These are phyloP conservation scores for Volucella inanis DNA, from an alignment of 2,888 invertebrate species.

Conservation along the genomic window DNA sequence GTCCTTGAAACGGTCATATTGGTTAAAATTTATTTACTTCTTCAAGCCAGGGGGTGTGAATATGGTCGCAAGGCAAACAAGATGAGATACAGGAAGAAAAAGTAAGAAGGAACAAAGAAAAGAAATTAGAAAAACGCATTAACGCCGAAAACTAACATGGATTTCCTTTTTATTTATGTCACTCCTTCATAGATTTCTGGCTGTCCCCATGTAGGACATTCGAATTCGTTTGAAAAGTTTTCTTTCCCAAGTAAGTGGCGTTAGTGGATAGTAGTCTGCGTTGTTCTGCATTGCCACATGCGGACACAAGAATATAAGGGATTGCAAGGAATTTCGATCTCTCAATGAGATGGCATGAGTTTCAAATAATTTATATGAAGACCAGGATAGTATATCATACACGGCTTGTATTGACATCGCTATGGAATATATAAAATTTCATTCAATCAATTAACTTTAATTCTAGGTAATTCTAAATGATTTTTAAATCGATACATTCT, in stretches of 20 bases:
- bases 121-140: slow-evolving; percentile 69
- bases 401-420: no score
- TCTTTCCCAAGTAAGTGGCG: slow-evolving; percentile 3
- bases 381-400: no score
- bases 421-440: no score
- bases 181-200: slow-evolving; percentile 44
- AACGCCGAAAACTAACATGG: slow-evolving; percentile 66
- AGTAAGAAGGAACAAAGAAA: not conserved
- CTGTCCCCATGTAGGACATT: slow-evolving; percentile 1
- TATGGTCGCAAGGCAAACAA: not conserved
- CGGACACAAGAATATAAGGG: not conserved
- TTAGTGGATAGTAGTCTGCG: not conserved
- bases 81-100: not conserved
- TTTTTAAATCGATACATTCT: no score
- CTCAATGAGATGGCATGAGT: not conserved
- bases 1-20: slow-evolving; percentile 36
- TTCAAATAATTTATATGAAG: no score
- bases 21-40: not conserved
- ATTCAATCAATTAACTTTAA: no score
- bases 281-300: slow-evolving; percentile 11
- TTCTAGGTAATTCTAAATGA: no score
- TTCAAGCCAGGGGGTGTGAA: not conserved
- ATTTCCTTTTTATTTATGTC: slow-evolving; percentile 68
- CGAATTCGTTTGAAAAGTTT: slow-evolving; percentile 22
- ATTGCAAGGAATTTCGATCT: not conserved